Evolutionary conservation across 2,888 invertebrate species (phyloP), one percentile per base, ranked within the genome.

Genomic region (Prenolepis imparis): DNA sequence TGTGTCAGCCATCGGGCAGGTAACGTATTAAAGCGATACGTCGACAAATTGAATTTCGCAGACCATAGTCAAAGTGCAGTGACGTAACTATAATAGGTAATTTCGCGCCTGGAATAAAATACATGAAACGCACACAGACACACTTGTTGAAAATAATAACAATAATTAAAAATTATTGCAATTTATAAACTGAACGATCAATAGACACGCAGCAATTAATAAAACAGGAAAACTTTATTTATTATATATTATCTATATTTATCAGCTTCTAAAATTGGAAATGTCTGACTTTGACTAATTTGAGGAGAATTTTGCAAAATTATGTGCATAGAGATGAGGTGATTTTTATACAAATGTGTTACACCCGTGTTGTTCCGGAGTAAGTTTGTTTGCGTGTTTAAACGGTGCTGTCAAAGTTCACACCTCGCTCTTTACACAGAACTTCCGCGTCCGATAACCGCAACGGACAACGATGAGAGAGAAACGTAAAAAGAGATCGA

Each of bases 1-100:
- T 70, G 28, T 72, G 72, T 59, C 41, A 73, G 59, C 59, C 61
- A 41, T 41, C 59, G 28, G 52, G n/a, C 59, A 61, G 61, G 28
- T 73, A 61, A 73, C 59, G 59, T 59, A 73, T 73, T 41, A 73
- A 73, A 73, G 61, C 59, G 73, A 59, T 73, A 73, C 73, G 41
- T 28, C 41, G 41, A 41, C 59, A 73, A 73, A 73, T 73, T 73
- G 73, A 73, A 73, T 73, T 73, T 73, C 41, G 41, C 28, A 61
- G 41, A 12, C 59, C 59, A n/a, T 59, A 28, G n/a, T 12, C 73
- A 73, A 59, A 57, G 59, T 57, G 59, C 39, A 73, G 15, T 59
- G 28, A n/a, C 41, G 41, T 61, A 73, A 61, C 61, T 73, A 41
- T 12, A 39, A 6, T 57, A 36, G 39, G 57, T 36, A 57, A 39